A percentile compares a stretch with the other conserved stretches of the same genome.
Conservation (phyloP, 2,797 vertebrate genomes). For the Xyrichtys novacula region DNA sequence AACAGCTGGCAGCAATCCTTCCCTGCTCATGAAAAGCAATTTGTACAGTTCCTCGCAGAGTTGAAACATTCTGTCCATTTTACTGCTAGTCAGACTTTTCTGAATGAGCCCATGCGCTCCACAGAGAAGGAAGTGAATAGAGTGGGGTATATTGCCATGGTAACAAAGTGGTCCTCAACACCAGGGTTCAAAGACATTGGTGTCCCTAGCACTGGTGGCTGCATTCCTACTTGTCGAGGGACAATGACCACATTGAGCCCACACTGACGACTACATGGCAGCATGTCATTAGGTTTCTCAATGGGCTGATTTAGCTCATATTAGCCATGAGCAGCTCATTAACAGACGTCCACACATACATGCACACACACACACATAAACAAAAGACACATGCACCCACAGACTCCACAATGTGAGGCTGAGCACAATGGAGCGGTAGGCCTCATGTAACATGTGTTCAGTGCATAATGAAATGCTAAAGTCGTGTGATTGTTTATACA, state of each 20-base stretch:
- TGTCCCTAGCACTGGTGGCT: slow-evolving; percentile 64
- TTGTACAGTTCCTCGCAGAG: slow-evolving; percentile 8
- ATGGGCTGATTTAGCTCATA: slow-evolving; percentile 79
- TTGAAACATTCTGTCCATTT: slow-evolving; percentile 30
- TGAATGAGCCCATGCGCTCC: slow-evolving; percentile 60
- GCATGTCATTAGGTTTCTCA: slow-evolving; percentile 79
- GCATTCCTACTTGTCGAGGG: slow-evolving; percentile 72
- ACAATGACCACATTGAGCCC: slow-evolving; percentile 84
- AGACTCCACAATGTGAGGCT: slow-evolving; percentile 25
- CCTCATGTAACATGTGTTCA: slow-evolving; percentile 57
- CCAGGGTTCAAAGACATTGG: slow-evolving; percentile 72
- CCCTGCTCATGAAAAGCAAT: not conserved
- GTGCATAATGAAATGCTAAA: slow-evolving; percentile 19
- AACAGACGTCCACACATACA: slow-evolving; percentile 36
- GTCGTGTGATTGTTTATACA: slow-evolving; percentile 7
- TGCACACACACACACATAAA: slow-evolving; percentile 28
- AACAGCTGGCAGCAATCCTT: slow-evolving; percentile 13
- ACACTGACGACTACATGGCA: slow-evolving; percentile 74
- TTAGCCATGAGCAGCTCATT: slow-evolving; percentile 67
- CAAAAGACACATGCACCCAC: slow-evolving; percentile 28
- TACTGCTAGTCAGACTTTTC: slow-evolving; percentile 33
- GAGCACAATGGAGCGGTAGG: slow-evolving; percentile 57
- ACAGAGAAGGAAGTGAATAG: slow-evolving; percentile 45
- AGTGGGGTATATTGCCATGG: slow-evolving; percentile 63
- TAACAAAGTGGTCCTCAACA: slow-evolving; percentile 72